These are phyloP conservation scores for Passerina amoena DNA, from an alignment of 2,113 vertebrate species.

Conservation along the genomic window DNA sequence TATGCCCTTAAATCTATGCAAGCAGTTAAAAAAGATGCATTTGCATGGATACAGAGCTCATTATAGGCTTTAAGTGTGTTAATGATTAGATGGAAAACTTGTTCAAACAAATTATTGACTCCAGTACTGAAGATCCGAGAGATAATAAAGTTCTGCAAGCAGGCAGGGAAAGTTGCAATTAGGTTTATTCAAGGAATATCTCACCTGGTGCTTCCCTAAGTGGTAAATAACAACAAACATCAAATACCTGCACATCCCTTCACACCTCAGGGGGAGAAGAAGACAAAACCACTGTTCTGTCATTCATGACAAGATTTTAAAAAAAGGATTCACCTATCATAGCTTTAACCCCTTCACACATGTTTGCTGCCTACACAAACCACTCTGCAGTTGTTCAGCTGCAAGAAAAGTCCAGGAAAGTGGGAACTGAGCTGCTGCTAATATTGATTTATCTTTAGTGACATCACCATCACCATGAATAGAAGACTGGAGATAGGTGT, in stretches of 20 bases:
- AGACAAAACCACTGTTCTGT: neutral
- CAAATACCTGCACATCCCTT: neutral
- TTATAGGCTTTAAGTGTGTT: neutral
- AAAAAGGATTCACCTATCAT: neutral
- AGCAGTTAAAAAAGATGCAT: neutral
- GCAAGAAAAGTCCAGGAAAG: neutral
- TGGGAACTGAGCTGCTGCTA: neutral
- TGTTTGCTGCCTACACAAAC: neutral
- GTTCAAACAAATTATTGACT: conserved; percentile 45
- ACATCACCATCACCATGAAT: neutral
- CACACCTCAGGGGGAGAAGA: fast-evolving
- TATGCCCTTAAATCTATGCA: conserved; percentile 13
- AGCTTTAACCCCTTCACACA: neutral
- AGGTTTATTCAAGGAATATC: neutral
- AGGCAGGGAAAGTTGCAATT: neutral
- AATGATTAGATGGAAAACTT: conserved; percentile 24
- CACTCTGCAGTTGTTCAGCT: neutral
- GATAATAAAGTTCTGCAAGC: neutral
- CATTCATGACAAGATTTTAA: neutral
- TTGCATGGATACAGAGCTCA: conserved; percentile 6
- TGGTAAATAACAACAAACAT: neutral
- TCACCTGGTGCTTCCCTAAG: neutral
- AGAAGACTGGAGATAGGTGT: neutral
- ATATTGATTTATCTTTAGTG: neutral
- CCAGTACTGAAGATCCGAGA: neutral